Evolutionary conservation across 2,113 vertebrate genomes (phyloP).

Genomic region (Maccullochella peelii): DNA sequence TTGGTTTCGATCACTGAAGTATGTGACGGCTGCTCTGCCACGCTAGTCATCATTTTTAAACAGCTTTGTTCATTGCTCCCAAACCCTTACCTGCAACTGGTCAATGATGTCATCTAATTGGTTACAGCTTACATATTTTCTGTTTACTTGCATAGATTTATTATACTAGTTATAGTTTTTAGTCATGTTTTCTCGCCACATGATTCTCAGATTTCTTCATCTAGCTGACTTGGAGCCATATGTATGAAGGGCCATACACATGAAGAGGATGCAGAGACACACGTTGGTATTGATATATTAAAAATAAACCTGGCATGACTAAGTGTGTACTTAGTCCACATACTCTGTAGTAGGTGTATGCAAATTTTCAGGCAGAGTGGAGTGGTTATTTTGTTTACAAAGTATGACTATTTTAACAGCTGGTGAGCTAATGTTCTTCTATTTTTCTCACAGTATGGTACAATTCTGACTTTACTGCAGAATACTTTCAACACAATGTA

Average conservation of each 20-base stretch:
- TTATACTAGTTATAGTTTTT: background rate
- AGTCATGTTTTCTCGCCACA: background rate
- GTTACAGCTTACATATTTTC: background rate
- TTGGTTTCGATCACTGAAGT: background rate
- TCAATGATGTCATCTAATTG: background rate
- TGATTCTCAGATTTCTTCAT: background rate
- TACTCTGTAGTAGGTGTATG: background rate
- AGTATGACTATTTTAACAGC: background rate
- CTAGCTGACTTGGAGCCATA: background rate
- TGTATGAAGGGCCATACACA: too few species aligned
- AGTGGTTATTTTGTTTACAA: background rate
- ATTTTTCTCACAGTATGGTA: conserved; percentile 18
- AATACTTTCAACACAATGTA: background rate
- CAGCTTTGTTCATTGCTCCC: background rate
- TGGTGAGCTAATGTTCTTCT: conserved; percentile 9
- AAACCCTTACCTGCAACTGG: background rate
- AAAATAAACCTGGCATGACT: background rate
- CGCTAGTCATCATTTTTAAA: background rate
- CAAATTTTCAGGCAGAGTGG: background rate
- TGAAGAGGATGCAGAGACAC: background rate
- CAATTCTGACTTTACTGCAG: conserved; percentile 14
- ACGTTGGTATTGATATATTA: background rate
- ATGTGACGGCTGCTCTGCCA: background rate
- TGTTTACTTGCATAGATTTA: background rate
- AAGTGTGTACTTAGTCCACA: background rate